phyloP scores from a whole-genome alignment of 1,140 invertebrate genomes.

The Trachymyrmex septentrionalis region DNA sequence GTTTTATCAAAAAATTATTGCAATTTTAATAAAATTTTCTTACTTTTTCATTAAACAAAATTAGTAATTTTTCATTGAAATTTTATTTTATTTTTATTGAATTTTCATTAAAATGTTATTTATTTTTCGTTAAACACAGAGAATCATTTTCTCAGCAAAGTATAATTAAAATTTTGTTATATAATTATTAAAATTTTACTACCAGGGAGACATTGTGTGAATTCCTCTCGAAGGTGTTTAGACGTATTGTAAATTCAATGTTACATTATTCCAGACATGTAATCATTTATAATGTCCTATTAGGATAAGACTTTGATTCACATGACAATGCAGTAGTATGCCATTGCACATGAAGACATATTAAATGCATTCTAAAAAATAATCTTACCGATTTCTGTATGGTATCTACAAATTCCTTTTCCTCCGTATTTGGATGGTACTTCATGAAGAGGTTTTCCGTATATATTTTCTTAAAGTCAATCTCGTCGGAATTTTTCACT shows the following conservation, averaged over 20 bases:
- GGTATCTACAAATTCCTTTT: conserved; percentile 84
- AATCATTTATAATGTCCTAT: not conserved
- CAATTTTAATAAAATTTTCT: too few species aligned
- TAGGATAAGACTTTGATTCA: not conserved
- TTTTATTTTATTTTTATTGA: too few species aligned
- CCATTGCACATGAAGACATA: not conserved
- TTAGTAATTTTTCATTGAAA: too few species aligned
- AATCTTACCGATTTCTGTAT: conserved; percentile 87
- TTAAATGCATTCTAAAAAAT: not conserved
- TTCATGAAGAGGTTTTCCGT: conserved; percentile 79
- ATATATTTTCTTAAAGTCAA: conserved; percentile 73
- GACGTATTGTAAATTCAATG: not conserved
- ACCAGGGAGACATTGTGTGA: too few species aligned
- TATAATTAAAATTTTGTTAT: too few species aligned
- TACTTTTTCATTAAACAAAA: too few species aligned
- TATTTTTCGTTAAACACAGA: too few species aligned
- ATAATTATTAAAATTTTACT: too few species aligned
- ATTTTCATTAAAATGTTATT: too few species aligned
- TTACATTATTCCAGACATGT: not conserved
- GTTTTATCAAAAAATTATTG: too few species aligned
- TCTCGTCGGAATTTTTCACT: conserved; percentile 79
- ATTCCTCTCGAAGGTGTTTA: not conserved
- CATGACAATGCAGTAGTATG: not conserved
- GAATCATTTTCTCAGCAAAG: too few species aligned
- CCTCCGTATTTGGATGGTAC: conserved; percentile 65